Evolutionary conservation across 1,140 invertebrate species (phyloP).

Genomic region (Drosophila auraria): DNA sequence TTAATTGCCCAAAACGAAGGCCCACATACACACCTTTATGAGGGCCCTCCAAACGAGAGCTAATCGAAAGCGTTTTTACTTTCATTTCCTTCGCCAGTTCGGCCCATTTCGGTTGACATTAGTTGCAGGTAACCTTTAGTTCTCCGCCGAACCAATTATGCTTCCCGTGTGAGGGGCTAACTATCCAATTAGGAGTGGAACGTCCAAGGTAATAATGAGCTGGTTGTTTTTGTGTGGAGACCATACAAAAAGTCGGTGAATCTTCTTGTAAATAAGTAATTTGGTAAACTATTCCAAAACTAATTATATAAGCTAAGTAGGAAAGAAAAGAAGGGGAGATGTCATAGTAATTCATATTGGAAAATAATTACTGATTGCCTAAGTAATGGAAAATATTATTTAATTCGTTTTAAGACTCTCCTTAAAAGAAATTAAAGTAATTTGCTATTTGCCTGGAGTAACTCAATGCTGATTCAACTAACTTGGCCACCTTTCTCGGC

Average conservation of each 20-base stretch:
- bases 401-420: no score
- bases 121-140: constrained; percentile 56
- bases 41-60: constrained; percentile 34
- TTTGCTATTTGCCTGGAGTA: constrained; percentile 5
- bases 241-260: background rate
- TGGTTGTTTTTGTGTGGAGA: background rate
- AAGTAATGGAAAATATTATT: background rate
- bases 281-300: constrained; percentile 9
- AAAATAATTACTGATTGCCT: background rate
- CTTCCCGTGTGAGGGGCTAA: constrained; percentile 5
- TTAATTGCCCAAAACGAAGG: constrained; percentile 61
- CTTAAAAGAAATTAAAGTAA: background rate
- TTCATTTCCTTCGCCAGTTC: constrained; percentile 50
- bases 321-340: no score
- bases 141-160: constrained; percentile 42
- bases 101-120: constrained; percentile 49
- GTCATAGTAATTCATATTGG: no score
- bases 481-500: background rate
- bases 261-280: constrained; percentile 18
- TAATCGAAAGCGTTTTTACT: constrained; percentile 62
- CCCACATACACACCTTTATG: constrained; percentile 22
- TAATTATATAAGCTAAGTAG: background rate
- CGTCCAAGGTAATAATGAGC: constrained; percentile 29
- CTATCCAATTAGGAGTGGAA: constrained; percentile 44
- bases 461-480: constrained; percentile 14